phyloP scores from a whole-genome alignment of 2,888 invertebrate genomes.

The Noctua janthe region DNA sequence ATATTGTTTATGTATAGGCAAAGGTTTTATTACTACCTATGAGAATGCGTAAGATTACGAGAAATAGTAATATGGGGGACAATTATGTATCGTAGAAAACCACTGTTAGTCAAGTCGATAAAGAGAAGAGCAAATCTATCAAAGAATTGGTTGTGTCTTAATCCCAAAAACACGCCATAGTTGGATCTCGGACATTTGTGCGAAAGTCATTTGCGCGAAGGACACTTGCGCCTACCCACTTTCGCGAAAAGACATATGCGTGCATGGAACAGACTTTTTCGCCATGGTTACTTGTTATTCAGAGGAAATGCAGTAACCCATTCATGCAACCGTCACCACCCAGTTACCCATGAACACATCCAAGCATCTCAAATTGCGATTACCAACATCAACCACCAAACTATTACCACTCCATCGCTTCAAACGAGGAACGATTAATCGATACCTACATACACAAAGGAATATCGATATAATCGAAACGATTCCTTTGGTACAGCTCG shows the following conservation, averaged over 20 bases:
- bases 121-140: background rate
- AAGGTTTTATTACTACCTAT: background rate
- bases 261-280: too few species aligned
- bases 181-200: too few species aligned
- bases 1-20: conserved; percentile 6
- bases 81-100: background rate
- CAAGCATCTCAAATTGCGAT: conserved; percentile 1
- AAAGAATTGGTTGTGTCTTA: background rate
- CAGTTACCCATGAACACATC: background rate
- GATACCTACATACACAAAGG: conserved; percentile 25
- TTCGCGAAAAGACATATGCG: too few species aligned
- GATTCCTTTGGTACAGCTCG: conserved; percentile 9
- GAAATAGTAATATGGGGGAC: background rate
- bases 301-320: background rate
- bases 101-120: background rate
- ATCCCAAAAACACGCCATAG: background rate
- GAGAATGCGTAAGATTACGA: background rate
- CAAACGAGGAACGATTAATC: conserved; percentile 22
- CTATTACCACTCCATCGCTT: background rate
- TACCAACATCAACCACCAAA: background rate
- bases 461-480: conserved; percentile 28
- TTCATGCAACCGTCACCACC: background rate
- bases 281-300: background rate
- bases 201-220: too few species aligned
- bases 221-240: too few species aligned